Percentiles rank a stretch among this genome's conserved stretches.
These are phyloP conservation scores for Solenopsis fugax DNA, from an alignment of 1,140 invertebrate species.

Conservation along the genomic window DNA sequence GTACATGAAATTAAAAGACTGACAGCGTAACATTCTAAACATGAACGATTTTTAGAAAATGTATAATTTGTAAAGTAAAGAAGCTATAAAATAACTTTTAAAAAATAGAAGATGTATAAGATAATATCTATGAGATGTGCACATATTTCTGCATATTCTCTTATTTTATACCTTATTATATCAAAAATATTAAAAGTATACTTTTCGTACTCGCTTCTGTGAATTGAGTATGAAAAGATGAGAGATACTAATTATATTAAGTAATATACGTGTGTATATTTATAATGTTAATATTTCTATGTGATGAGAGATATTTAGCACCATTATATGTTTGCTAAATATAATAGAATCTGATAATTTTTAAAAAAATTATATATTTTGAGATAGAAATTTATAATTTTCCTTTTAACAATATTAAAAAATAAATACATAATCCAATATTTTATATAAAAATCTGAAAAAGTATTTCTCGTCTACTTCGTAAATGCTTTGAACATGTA, in stretches of 20 bases:
- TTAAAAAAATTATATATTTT: neutral
- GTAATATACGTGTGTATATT: neutral
- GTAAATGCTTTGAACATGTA: neutral
- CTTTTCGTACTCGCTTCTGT: neutral
- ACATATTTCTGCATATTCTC: neutral
- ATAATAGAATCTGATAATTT: neutral
- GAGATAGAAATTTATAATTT: neutral
- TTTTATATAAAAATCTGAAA: neutral
- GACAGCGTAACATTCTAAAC: conserved; percentile 10
- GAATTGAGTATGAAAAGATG: neutral
- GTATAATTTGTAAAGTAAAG: conserved; percentile 36
- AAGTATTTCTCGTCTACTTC: neutral
- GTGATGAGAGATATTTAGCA: too few species aligned
- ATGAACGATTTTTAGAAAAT: neutral
- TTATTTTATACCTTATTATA: conserved; percentile 6
- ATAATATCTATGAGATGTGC: neutral
- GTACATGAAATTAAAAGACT: conserved; percentile 42
- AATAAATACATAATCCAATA: neutral
- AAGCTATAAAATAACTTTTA: neutral
- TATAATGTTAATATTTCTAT: too few species aligned
- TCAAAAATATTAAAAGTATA: conserved; percentile 5
- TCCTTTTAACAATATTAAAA: neutral
- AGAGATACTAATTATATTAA: neutral
- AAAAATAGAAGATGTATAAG: conserved; percentile 6
- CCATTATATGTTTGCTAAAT: neutral